Evolutionary conservation across 2,888 invertebrate species (phyloP), one percentile per base, ranked within the genome.

Genomic region (Drepana falcataria): DNA sequence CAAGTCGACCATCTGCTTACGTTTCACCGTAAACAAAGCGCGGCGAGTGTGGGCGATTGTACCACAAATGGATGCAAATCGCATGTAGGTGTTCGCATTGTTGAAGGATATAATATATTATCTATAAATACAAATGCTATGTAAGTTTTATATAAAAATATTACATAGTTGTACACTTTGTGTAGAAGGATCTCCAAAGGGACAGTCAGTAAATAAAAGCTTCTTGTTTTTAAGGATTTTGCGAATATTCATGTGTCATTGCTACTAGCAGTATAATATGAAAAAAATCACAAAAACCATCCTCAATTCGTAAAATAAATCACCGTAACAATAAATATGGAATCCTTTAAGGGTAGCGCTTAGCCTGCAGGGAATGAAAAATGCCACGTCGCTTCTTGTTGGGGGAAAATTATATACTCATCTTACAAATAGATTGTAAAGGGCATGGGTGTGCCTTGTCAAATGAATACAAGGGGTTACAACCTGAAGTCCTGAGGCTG

Each of bases 371-470:
- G 80, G 79, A 69, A 78, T 75, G 78, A 83, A 85, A 85, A 86
- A 81, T 75, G 78, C 80, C 73, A 59, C 75, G 68, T 69, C 71
- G 73, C 71, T 77, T 69, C 73, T 79, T 76, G 74, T 71, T 69
- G 72, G 79, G 81, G 81, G 77, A 76, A 76, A 86, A 85, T 87
- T 86, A 87, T 85, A 80, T 82, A 84, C 83, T 84, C 84, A 83
- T 85, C 79, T 77, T 80, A 86, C 86, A 87, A 88, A 88, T 88
- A 84, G 83, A 85, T 86, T 80, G 79, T 81, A 79, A 83, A 84
- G 81, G 77, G 77, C 69, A 74, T 74, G 68, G 69, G 78, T 74
- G 78, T 79, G 69, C 68, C 73, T 82, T 80, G 83, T 85, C 86
- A 86, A 85, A 87, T 73, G 69, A 66, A 78, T 76, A 74, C 71